Evolutionary conservation across 2,888 invertebrate genomes (phyloP).

Genomic region (Erebia palarica): DNA sequence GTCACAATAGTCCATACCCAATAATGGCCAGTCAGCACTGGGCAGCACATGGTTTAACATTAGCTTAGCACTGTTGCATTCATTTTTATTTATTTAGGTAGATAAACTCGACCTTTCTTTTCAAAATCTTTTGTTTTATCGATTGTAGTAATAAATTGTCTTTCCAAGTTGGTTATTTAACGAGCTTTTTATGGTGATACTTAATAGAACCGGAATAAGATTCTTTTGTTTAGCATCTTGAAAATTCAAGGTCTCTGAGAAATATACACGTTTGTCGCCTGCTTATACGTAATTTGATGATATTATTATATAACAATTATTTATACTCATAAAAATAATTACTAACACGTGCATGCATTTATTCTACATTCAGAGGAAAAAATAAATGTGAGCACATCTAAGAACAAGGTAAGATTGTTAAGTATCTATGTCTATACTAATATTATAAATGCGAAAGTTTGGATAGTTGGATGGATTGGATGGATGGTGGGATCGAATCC

Average conservation of each 20-base stretch:
- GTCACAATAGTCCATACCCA: too few relatives aligned
- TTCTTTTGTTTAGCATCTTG: conserved; percentile 7
- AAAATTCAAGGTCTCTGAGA: conserved; percentile 12
- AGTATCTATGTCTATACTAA: too few relatives aligned
- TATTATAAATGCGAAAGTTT: too few relatives aligned
- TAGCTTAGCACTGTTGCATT: too few relatives aligned
- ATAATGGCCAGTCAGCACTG: too few relatives aligned
- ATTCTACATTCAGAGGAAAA: too few relatives aligned
- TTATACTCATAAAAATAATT: neutral
- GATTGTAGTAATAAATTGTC: conserved; percentile 7
- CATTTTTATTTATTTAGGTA: too few relatives aligned
- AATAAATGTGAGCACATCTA: too few relatives aligned
- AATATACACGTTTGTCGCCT: conserved; percentile 2
- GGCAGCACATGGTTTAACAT: too few relatives aligned
- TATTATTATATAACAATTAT: conserved; percentile 3
- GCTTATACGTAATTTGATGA: conserved; percentile 4
- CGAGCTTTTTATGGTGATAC: conserved; percentile 11
- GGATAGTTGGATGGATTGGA: too few relatives aligned
- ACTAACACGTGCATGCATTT: neutral
- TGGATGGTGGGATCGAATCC: too few relatives aligned
- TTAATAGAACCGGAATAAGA: conserved; percentile 9
- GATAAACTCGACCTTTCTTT: neutral
- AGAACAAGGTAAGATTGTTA: too few relatives aligned
- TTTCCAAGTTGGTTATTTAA: conserved; percentile 1
- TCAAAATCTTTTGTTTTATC: neutral